Base-by-base conservation (phyloP, 2,113 vertebrate species). In the Leucopsar rothschildi region DNA sequence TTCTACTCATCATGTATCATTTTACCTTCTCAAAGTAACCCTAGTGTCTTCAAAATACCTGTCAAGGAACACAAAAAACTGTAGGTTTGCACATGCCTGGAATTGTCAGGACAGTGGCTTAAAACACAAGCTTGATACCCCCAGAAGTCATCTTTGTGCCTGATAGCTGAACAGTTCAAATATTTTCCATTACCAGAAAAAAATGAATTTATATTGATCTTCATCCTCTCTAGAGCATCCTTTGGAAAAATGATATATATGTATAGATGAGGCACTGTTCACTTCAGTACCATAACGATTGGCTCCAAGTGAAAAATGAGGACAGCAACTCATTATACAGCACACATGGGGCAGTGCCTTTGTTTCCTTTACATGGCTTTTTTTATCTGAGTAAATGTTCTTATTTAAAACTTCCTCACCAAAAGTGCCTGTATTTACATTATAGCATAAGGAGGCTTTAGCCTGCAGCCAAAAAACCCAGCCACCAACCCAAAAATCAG, bases 171-270 rank as follows among this genome's bases (percentile, higher is more conserved):
- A 70, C 53, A 93, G 68, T 94, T 95, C 80, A 96, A 93, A 95
- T 95, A 94, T 95, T 97, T 97, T 92, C 97, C 93, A 97, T 95
- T 97, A 93, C 92, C 90, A 97, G 68, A 90, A 89, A 96, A 52
- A 97, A 97, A 97, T 93, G 92, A 97, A 97, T 97, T 96, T 69
- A 68, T 97, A 98, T 98, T 97, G 97, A 98, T 98, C 96, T 97
- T 82, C 92, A 80, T 82, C 85, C 83, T 97, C 96, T 97, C 97
- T 64, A 88, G 97, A 95, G 97, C 85, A 97, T 96, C 91, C 96
- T 98, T 97, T 97, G 94, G 91, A 96, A 96, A 97, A 97, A 95
- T 97, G 80, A 96, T 96, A 94, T 97, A 96, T 97, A 95, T 93
- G 96, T 96, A 87, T 89, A 96, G 90, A 97, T 92, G 96, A 97